Percentiles rank a stretch among this genome's conserved stretches.
Evolutionary conservation across 2,113 vertebrate genomes (phyloP).

Genomic region (Corythoichthys intestinalis): DNA sequence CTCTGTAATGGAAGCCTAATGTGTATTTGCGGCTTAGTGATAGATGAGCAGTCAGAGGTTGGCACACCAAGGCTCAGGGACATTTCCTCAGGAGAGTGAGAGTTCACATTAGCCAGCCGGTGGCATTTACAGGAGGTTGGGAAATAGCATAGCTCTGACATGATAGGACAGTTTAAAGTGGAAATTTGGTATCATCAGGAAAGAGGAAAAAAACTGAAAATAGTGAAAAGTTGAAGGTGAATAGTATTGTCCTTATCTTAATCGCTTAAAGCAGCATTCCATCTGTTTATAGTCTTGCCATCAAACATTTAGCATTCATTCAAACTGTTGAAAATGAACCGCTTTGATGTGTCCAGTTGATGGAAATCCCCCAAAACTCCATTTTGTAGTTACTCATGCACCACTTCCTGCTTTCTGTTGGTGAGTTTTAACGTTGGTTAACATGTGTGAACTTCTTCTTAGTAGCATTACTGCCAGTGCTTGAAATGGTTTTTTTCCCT

Average conservation of each 20-base stretch:
- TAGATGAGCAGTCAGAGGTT: conserved; percentile 61
- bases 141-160: conserved; percentile 71
- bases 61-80: conserved; percentile 57
- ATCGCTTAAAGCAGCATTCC: neutral
- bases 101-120: conserved; percentile 66
- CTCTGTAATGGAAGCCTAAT: conserved; percentile 59
- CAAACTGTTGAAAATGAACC: conserved; percentile 9
- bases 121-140: conserved; percentile 70
- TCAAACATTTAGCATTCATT: neutral
- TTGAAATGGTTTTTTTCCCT: neutral
- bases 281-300: neutral
- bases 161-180: conserved; percentile 40
- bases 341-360: conserved; percentile 19
- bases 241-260: neutral
- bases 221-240: conserved; percentile 21
- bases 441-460: conserved; percentile 28
- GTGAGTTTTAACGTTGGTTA: conserved; percentile 30
- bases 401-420: conserved; percentile 61
- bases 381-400: conserved; percentile 6
- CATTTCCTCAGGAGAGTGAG: conserved; percentile 69
- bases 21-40: conserved; percentile 59
- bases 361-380: conserved; percentile 48
- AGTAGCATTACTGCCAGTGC: neutral
- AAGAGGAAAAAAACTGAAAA: neutral
- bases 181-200: conserved; percentile 43